A percentile compares a stretch with the other conserved stretches of the same genome.
These are phyloP conservation scores for Drosophila bipectinata DNA, from an alignment of 1,140 invertebrate genomes.

Conservation along the genomic window DNA sequence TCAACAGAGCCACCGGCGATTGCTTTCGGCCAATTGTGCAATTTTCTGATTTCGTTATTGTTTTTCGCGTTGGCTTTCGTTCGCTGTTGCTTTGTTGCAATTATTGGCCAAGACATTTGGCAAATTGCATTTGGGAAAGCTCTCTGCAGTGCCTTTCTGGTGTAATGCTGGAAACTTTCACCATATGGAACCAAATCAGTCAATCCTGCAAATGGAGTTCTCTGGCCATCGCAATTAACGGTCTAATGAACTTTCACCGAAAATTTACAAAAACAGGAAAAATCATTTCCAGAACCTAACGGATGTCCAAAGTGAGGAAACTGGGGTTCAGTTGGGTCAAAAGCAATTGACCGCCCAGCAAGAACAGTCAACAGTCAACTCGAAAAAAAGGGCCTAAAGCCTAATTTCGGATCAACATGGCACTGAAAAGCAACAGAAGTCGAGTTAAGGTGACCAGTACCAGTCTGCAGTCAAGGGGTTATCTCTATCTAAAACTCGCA, in stretches of 20 bases:
- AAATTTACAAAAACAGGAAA: conserved; percentile 56
- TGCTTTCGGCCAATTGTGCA: conserved; percentile 72
- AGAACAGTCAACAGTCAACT: conserved; percentile 26
- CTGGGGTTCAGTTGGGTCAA: conserved; percentile 55
- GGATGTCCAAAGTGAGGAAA: conserved; percentile 55
- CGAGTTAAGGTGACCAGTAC: conserved; percentile 1
- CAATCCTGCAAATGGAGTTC: conserved; percentile 45
- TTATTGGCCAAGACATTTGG: conserved; percentile 78
- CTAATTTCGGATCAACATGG: conserved; percentile 63
- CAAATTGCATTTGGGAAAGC: conserved; percentile 76
- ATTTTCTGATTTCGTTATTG: conserved; percentile 59
- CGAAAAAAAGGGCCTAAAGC: conserved; percentile 57
- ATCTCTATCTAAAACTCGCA: not conserved
- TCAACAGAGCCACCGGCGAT: conserved; percentile 48
- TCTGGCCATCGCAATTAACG: conserved; percentile 53
- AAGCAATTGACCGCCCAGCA: conserved; percentile 78
- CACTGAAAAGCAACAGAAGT: conserved; percentile 25
- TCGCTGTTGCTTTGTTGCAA: conserved; percentile 66
- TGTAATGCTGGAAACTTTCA: conserved; percentile 59
- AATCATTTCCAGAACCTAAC: conserved; percentile 71
- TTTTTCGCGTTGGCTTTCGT: conserved; percentile 35
- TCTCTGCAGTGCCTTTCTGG: conserved; percentile 8
- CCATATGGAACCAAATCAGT: conserved; percentile 53
- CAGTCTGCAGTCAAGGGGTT: not conserved
- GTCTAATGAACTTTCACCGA: conserved; percentile 74